phyloP scores from a whole-genome alignment of 2,113 vertebrate species.

The Aepyceros melampus region DNA sequence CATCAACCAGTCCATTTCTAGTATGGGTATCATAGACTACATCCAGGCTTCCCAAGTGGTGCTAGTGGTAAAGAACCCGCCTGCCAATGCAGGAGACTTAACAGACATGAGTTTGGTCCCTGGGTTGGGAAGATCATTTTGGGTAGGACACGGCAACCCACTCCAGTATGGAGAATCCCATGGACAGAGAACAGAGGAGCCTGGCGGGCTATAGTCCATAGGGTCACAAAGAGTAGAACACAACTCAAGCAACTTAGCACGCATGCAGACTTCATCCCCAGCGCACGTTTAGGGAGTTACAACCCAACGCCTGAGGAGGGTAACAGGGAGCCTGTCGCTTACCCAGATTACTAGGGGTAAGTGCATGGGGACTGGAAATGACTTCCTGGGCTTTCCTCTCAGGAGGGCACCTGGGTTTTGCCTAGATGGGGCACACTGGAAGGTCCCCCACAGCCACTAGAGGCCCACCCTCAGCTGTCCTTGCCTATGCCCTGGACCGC shows the following conservation, averaged over 20 bases:
- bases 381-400: neutral
- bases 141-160: neutral
- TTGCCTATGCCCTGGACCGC: neutral
- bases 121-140: neutral
- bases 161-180: neutral
- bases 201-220: neutral
- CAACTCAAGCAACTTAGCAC: neutral
- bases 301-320: rapidly evolving
- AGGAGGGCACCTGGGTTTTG: rapidly evolving
- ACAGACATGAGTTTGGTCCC: neutral
- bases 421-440: neutral
- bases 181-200: neutral
- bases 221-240: neutral
- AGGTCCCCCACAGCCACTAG: neutral
- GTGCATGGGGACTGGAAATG: neutral
- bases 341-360: neutral
- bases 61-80: neutral
- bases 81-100: neutral
- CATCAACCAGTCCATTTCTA: neutral
- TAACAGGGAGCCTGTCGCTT: neutral
- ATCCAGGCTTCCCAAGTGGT: neutral
- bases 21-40: neutral
- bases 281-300: neutral
- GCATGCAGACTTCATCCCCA: neutral
- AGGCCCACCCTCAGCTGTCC: rapidly evolving